Percentiles rank a stretch among this genome's conserved stretches.
Evolutionary conservation across 2,888 invertebrate genomes (phyloP).

Genomic region (Spilosoma lubricipeda): DNA sequence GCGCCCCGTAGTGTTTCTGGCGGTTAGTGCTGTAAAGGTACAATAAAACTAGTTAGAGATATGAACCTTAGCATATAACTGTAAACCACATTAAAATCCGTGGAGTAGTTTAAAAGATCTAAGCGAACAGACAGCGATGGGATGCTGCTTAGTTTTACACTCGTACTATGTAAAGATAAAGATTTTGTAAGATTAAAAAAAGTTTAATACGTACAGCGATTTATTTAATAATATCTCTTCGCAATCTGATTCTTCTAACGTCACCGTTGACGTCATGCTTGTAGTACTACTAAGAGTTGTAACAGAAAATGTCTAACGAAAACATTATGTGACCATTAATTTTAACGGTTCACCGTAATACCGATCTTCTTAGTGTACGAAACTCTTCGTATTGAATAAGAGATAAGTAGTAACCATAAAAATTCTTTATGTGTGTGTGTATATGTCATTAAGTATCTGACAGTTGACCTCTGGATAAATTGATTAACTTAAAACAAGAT

Average conservation of each 20-base stretch:
- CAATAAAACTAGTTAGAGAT: no score
- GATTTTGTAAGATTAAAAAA: background rate
- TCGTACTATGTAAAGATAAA: no score
- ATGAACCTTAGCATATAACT: no score
- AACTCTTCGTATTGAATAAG: slow-evolving; percentile 3
- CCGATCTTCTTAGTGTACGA: slow-evolving; percentile 9
- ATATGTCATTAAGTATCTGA: background rate
- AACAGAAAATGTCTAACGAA: slow-evolving; percentile 35
- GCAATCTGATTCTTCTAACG: slow-evolving; percentile 1
- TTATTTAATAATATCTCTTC: background rate
- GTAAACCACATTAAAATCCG: no score
- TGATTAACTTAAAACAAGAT: no score
- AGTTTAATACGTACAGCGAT: background rate
- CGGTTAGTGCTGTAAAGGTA: no score
- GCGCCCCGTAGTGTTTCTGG: no score
- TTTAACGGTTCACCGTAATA: slow-evolving; percentile 29
- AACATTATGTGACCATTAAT: slow-evolving; percentile 29
- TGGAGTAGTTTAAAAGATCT: no score
- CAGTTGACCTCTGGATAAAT: no score
- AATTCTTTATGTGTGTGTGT: background rate
- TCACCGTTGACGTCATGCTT: background rate
- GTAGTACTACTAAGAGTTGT: slow-evolving; percentile 9
- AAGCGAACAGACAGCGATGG: no score
- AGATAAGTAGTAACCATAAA: slow-evolving; percentile 1
- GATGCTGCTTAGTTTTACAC: no score